These are phyloP conservation scores for Origma solitaria DNA, from an alignment of 2,113 vertebrate genomes.

Conservation along the genomic window DNA sequence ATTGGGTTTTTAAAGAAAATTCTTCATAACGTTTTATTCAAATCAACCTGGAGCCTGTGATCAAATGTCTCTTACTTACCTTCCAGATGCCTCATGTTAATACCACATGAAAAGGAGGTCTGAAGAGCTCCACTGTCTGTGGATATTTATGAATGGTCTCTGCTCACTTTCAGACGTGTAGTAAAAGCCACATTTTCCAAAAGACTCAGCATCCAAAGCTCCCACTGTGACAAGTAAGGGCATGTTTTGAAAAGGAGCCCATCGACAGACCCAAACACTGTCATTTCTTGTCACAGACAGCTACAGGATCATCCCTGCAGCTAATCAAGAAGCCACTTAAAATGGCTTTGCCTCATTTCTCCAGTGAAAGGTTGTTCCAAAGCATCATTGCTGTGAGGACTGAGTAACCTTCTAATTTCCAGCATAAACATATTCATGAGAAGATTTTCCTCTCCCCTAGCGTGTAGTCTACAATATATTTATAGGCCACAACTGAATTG, in stretches of 20 bases:
- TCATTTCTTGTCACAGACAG: background rate
- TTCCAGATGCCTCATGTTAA: background rate
- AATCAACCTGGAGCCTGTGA: background rate
- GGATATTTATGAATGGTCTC: background rate
- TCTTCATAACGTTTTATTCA: background rate
- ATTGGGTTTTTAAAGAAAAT: background rate
- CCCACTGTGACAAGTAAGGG: background rate
- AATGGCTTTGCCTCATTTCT: background rate
- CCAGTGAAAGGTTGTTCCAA: background rate
- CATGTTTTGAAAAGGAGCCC: background rate
- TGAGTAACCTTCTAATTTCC: constrained; percentile 48
- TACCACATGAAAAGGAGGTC: background rate
- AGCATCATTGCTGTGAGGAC: background rate
- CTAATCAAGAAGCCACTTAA: background rate
- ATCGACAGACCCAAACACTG: background rate
- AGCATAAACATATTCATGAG: constrained; percentile 9
- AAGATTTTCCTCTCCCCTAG: background rate
- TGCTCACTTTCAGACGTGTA: background rate
- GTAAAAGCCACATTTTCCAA: background rate
- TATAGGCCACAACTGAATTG: constrained; percentile 4
- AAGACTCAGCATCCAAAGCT: background rate
- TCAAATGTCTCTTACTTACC: background rate
- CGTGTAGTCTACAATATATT: background rate
- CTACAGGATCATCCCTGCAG: background rate
- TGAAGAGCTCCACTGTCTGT: fast-evolving